Percentiles rank a stretch among this genome's conserved stretches.
Conservation (phyloP, 2,797 vertebrate species). For the Pangasius sanitwongsei region DNA sequence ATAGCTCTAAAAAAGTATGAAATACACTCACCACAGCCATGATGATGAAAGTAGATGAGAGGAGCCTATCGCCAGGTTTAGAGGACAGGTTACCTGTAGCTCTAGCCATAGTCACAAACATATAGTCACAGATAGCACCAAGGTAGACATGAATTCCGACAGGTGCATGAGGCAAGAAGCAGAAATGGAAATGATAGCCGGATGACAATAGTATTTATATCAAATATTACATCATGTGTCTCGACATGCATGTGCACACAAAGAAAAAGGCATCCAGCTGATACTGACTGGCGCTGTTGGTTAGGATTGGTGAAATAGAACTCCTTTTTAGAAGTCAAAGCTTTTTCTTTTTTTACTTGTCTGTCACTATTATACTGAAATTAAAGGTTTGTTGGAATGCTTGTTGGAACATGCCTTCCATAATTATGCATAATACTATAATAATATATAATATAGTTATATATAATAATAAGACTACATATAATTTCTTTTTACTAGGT, state of each 20-base stretch:
- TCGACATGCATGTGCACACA: background rate
- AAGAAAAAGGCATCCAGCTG: background rate
- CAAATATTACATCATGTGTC: conserved; percentile 34
- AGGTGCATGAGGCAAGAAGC: conserved; percentile 34
- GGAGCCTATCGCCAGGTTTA: background rate
- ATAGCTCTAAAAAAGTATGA: background rate
- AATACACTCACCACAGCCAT: background rate
- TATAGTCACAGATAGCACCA: conserved; percentile 4
- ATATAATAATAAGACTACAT: background rate
- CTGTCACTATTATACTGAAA: background rate
- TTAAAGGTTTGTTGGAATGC: background rate
- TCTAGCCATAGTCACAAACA: conserved; percentile 15
- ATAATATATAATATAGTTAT: too few relatives aligned
- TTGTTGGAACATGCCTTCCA: background rate
- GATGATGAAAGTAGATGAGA: background rate
- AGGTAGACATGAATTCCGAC: conserved; percentile 4
- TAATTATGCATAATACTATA: background rate
- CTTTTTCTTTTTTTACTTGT: background rate
- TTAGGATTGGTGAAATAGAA: background rate
- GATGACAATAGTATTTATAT: conserved; percentile 36
- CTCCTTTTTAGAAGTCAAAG: background rate
- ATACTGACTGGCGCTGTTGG: background rate
- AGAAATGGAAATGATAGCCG: conserved; percentile 26
- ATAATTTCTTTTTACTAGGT: too few relatives aligned
- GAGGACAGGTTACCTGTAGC: background rate